Base-by-base conservation (phyloP, 2,113 vertebrate genomes). In the Lepus americanus region DNA sequence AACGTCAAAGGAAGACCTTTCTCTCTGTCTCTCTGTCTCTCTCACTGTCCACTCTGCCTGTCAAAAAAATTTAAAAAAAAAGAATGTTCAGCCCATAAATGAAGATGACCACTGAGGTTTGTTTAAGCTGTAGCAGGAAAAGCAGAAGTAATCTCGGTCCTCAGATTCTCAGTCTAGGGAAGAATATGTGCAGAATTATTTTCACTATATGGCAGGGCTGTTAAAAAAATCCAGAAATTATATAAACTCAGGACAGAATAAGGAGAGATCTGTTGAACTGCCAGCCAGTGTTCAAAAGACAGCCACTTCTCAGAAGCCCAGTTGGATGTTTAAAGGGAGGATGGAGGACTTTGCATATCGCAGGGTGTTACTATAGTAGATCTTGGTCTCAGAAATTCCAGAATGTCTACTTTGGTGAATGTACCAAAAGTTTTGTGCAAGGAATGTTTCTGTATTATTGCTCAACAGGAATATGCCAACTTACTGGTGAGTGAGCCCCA, bases 401-500 rank as follows among this genome's bases (percentile, higher is more conserved):
- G 36, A 0, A 3, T 44, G 10, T 69, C 36, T 67, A 8, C 61
- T 83, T 81, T 53, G 51, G 4, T 72, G 36, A 80, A 44, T 70
- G 39, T 23, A 20, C 29, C 16, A 55, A 8, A 70, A 86, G 61
- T 39, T n/a, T 67, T 59, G 11, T 36, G 13, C 81, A 78, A 94
- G 23, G 36, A 78, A 79, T 55, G 5, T 51, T 86, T 89, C 76
- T 31, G 7, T 69, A 0, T 86, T 82, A 87, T 92, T 94, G 76
- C 77, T 90, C n/a, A 92, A 61, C 73, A 99, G 99, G 98, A 98
- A 51, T 99, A 99, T 77, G 98, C 99, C 96, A 98, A 89, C 91
- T 98, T 99, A 92, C 99, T 99, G 97, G 98, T 99, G 82, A 99
- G 97, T 1, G 97, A 99, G 90, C 99, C 99, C 4, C 98, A 98